Evolutionary conservation across 2,797 vertebrate genomes (phyloP), one percentile per base, ranked within the genome.

Genomic region (Allobates femoralis): DNA sequence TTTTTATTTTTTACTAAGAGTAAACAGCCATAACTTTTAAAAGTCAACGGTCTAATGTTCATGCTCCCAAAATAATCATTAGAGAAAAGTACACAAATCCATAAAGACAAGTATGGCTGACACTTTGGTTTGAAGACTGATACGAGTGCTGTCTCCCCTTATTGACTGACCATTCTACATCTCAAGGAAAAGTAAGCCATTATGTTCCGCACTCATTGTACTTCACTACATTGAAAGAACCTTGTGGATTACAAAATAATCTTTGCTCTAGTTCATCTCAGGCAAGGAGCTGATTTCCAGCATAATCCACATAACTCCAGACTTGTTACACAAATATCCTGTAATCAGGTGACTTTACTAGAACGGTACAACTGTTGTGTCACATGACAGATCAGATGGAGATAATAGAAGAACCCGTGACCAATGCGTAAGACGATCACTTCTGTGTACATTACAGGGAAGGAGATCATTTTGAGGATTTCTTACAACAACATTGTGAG

Each of bases 221-320:
- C 51, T 76, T 84, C 28, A 21, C 28, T 62, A 62, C 56, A 51
- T 30, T 46, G 37, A 64, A 83, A 75, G 23, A 55, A 58, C 8
- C 67, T 34, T 41, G 32, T 46, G 28, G 50, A 53, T 50, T 64
- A 55, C 53, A 10, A 32, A 69, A 41, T 58, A 78, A 71, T 12
- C 85, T 62, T 55, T 86, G 23, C 8, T 55, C n/a, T 23, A 76
- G 19, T 76, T 86, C 71, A 82, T 12, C 73, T 71, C 64, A 85
- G 64, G 69, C 28, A 32, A 81, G 30, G 16, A 76, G 85, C 26
- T 30, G 18, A 50, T 74, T 86, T 73, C 60, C 58, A 77, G 85
- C 37, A 7, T 82, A 51, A 75, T 28, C 79, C 69, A 55, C 85
- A 66, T 37, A 56, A 46, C 41, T 64, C 79, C n/a, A 81, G 85